Percentiles rank a stretch among this genome's conserved stretches.
phyloP scores from a whole-genome alignment of 2,113 vertebrate species.

The Stercorarius parasiticus region DNA sequence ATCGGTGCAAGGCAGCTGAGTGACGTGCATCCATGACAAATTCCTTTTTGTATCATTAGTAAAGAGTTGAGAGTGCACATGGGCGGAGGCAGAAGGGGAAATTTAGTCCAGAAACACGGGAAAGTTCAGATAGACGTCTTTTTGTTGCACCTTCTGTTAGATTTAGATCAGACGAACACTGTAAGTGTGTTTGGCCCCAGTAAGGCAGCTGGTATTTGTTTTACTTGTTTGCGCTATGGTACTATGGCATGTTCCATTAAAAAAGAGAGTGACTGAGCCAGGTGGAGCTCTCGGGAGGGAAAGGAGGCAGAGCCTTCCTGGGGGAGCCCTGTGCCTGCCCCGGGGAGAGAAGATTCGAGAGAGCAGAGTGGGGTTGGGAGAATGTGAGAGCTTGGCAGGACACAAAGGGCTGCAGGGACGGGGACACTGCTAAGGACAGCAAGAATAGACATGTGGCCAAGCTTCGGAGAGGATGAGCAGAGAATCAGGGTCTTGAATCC shows the following conservation, averaged over 20 bases:
- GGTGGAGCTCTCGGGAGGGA: not conserved
- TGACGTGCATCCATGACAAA: not conserved
- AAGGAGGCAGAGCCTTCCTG: not conserved
- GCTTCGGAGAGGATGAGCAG: not conserved
- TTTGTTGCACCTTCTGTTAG: not conserved
- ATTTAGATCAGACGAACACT: not conserved
- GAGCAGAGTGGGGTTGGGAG: not conserved
- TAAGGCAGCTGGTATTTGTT: not conserved
- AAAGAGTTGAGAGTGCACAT: not conserved
- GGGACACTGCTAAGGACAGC: not conserved
- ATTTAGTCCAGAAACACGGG: rapidly evolving
- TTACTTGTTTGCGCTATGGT: not conserved
- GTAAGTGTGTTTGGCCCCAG: not conserved
- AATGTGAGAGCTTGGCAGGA: not conserved
- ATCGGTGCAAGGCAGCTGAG: not conserved
- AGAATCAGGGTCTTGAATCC: not conserved
- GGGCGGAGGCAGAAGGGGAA: not conserved
- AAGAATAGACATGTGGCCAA: rapidly evolving
- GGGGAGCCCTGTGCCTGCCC: not conserved
- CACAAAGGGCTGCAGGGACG: not conserved
- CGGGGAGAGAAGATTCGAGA: not conserved
- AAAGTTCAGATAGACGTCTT: not conserved
- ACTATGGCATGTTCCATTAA: not conserved
- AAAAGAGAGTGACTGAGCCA: not conserved
- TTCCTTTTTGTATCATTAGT: not conserved